Evolutionary conservation across 1,140 invertebrate genomes (phyloP), one percentile per base, ranked within the genome.

Genomic region (Acromyrmex heyeri): DNA sequence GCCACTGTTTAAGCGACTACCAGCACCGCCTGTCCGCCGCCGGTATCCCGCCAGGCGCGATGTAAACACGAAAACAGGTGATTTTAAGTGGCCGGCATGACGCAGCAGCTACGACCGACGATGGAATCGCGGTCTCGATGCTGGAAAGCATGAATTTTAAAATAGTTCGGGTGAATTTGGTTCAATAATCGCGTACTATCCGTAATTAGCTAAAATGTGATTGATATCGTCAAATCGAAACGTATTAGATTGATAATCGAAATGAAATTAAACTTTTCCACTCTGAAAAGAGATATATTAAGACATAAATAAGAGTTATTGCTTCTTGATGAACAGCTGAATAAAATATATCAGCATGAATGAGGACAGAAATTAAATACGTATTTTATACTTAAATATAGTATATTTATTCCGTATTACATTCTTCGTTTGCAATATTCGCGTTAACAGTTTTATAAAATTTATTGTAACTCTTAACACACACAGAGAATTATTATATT

Each of bases 1-100:
- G 88, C 91, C 90, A 92, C 93, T 93, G 87, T 90, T 91, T 91
- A 88, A 91, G 62, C 91, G 72, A 90, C 70, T 53, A 72, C 59
- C 59, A 64, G 24, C 38, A 12, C 48, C 44, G 44, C 18, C 77
- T 3, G 34, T 27, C 27, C 38, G 30, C 65, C 53, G 14, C n/a
- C 53, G 16, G 30, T 34, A 67, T 59, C 38, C 14, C 50, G 44
- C 70, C 21, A 62, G 16, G 18, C 87, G 67, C 30, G 64, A 81
- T 53, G 81, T 73, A 83, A 83, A 83, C 79, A 83, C 38, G 69
- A 62, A 73, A 72, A 83, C 79, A 83, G 79, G 69, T 83, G 79
- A 83, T 83, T 75, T 83, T 75, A 75, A 73, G 55, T 83, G 55
- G 69, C 27, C 61, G 27, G n/a, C 79, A 44, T 83, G 79, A 83